phyloP scores from a whole-genome alignment of 2,888 invertebrate species.

The Sinotaia quadrata region DNA sequence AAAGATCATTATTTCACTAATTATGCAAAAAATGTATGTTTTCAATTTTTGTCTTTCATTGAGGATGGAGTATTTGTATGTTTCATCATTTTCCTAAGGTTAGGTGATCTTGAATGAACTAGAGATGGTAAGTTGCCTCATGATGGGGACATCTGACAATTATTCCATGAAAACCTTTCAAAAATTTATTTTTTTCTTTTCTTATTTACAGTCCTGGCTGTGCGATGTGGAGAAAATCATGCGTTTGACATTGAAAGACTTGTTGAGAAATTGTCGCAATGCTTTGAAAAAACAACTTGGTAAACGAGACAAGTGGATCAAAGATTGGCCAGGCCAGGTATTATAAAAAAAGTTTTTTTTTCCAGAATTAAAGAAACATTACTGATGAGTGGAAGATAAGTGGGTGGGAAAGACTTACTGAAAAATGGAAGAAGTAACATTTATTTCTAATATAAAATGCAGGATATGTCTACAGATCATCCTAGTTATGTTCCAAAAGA shows the following conservation, averaged over 20 bases:
- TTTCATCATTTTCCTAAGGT: background rate
- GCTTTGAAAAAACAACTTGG: conserved; percentile 83
- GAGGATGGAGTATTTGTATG: background rate
- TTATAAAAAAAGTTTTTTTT: no score
- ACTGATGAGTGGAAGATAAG: no score
- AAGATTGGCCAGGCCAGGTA: conserved; percentile 86
- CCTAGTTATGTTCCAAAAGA: no score
- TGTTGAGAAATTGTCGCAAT: conserved; percentile 77
- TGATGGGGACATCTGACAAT: background rate
- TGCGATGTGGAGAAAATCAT: conserved; percentile 77
- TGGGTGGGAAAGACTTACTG: no score
- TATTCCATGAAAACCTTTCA: background rate
- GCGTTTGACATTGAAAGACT: conserved; percentile 73
- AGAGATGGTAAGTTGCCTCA: background rate
- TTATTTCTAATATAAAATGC: no score
- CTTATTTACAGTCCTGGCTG: conserved; percentile 77
- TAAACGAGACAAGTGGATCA: conserved; percentile 88
- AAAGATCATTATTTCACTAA: no score
- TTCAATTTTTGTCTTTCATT: no score
- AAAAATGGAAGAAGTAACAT: no score
- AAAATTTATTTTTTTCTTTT: background rate
- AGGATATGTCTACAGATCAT: no score
- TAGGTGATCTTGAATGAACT: background rate
- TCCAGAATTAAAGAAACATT: no score
- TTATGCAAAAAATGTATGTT: no score